Conservation (phyloP, 2,113 vertebrate genomes). For the Cisticola juncidis region DNA sequence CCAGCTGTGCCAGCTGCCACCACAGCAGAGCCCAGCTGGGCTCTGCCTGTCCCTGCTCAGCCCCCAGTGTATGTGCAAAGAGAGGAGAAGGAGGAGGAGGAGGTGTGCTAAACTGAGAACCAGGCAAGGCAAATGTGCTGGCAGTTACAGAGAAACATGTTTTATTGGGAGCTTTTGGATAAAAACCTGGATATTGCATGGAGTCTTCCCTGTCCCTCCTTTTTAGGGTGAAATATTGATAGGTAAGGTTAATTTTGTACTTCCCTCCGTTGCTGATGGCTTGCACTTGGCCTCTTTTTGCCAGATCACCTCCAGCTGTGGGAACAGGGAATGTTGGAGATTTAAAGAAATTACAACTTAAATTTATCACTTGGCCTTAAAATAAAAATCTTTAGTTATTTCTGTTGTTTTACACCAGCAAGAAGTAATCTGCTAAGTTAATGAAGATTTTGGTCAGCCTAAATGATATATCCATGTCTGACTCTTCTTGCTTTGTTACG, state of each 20-base stretch:
- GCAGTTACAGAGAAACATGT: neutral
- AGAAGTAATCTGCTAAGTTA: neutral
- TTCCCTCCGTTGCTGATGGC: neutral
- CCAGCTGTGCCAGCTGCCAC: neutral
- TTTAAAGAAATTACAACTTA: neutral
- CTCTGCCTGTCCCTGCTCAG: neutral
- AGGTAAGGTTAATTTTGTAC: neutral
- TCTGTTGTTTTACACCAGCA: neutral
- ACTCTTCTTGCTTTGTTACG: neutral
- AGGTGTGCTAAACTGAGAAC: neutral
- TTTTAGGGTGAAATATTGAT: neutral
- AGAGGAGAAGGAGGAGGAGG: conserved; percentile 12
- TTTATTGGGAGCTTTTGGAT: neutral
- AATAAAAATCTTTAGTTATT: neutral
- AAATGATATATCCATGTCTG: neutral
- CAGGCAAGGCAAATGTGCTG: neutral
- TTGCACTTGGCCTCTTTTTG: neutral
- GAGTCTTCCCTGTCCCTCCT: neutral
- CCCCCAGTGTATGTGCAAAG: neutral
- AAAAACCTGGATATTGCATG: neutral
- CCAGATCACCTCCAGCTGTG: neutral
- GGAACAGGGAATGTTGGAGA: neutral
- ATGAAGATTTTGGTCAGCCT: neutral
- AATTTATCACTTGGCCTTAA: neutral
- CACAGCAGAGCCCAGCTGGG: neutral